Base-by-base conservation (phyloP, 2,113 vertebrate species). In the Bostrychus sinensis region DNA sequence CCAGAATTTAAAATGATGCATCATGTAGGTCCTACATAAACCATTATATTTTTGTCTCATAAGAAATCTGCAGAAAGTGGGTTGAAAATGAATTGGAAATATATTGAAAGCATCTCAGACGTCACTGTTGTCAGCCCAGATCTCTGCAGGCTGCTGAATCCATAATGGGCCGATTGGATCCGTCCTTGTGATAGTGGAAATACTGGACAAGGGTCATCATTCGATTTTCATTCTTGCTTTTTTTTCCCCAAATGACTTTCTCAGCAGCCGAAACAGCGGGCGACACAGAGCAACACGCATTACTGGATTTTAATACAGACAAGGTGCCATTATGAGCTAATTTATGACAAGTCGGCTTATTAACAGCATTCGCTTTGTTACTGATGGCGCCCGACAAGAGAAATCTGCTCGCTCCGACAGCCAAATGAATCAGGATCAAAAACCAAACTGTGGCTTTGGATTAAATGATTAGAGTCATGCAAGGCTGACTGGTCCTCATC, bases 181-280 rank as follows among this genome's bases (percentile, higher is more conserved):
- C 7, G 16, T 66, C 46, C 20, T 39, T 2, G 4, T 64, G 55
- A 74, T 77, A 68, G 77, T 74, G 42, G 34, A 8, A 56, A 70
- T 62, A 56, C 2, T 36, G 19, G 23, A 14, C 54, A 23, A 25
- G 41, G 63, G 17, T 68, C 56, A 46, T 69, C 62, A 56, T 62
- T 30, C 0, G 28, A 45, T 68, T 34, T 32, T 32, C 1, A 19
- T n/a, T 46, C 46, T 17, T 19, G 11, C 22, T 20, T 16, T 54
- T 46, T 51, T 30, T 30, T 17, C 20, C n/a, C n/a, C 22, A 19
- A 59, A 42, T 22, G 68, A 70, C 45, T 73, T 41, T 10, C 39
- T 12, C 28, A 36, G 61, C 53, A 48, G 61, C 34, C 37, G 62
- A 17, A 66, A 45, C 9, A 46, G 32, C 54, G 43, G 5, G 42